Evolutionary conservation across 2,797 vertebrate genomes (phyloP), one percentile per base, ranked within the genome.

Genomic region (Pseudochromis fuscus): DNA sequence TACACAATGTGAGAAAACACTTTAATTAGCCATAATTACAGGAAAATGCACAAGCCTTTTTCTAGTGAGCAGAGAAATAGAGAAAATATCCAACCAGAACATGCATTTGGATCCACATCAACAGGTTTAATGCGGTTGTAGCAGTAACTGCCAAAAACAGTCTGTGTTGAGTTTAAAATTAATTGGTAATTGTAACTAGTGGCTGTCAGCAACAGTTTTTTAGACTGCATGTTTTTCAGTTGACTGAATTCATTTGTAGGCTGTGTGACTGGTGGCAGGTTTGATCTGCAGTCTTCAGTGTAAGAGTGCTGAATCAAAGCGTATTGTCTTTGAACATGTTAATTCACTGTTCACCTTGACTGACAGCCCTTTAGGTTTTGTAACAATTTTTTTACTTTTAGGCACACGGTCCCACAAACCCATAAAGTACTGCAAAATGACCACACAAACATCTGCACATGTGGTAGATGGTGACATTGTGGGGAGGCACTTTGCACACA

Each of bases 251-350:
- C 19, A 16, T 63, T 51, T 73, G 58, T 61, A 81, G 27, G 19
- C 37, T 46, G 13, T 38, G 33, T 37, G 37, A 33, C 72, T 63
- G 66, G 13, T 46, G 8, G 19, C n/a, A 30, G 50, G 53, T 55
- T 63, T 81, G 46, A 72, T 78, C 33, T 27, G 55, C 24, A 16
- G n/a, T 25, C 23, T 30, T 68, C 49, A 70, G 61, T 56, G 71
- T 48, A 15, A 63, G 65, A 60, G 19, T 1, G 0, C 38, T 38
- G 52, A 50, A 58, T 37, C 48, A 76, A 62, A 77, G 38, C 35
- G 33, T 5, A 30, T 15, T 18, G 51, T 28, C 31, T 67, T 21
- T 48, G 30, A 70, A 65, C 40, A 40, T 1, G 10, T 35, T 28
- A 61, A 70, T 69, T 35, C 57, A 59, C 23, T 40, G 23, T 69